phyloP scores from a whole-genome alignment of 2,113 vertebrate genomes.

The Tenrec ecaudatus region DNA sequence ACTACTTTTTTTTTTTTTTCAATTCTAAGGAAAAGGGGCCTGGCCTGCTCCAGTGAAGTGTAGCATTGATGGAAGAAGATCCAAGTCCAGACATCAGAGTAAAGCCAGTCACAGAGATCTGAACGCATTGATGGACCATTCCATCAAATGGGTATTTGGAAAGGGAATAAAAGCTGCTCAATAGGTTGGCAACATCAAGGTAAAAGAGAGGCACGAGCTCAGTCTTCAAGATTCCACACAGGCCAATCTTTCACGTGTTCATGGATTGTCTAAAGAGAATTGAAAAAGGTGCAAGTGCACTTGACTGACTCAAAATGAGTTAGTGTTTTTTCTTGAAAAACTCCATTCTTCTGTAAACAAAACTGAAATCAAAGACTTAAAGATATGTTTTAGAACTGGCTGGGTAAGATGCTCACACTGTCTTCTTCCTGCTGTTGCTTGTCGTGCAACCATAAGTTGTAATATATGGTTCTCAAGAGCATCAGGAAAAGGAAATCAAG shows the following conservation, averaged over 20 bases:
- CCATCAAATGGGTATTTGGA: conserved; percentile 26
- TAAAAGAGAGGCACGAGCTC: background rate
- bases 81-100: background rate
- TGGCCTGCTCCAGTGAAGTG: background rate
- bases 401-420: background rate
- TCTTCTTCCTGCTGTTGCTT: too few species aligned
- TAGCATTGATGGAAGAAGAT: background rate
- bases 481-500: background rate
- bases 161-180: conserved; percentile 8
- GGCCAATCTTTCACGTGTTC: background rate
- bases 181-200: background rate
- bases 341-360: conserved; percentile 45
- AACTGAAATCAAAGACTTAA: background rate
- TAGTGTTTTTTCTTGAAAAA: background rate
- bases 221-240: background rate
- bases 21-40: background rate
- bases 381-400: background rate
- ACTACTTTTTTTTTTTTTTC: background rate
- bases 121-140: background rate
- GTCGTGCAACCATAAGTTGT: background rate
- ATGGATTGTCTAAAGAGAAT: background rate
- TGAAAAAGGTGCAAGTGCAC: background rate
- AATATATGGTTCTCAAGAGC: conserved; percentile 27
- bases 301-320: background rate
- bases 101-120: background rate